A percentile compares a stretch with the other conserved stretches of the same genome.
Conservation (phyloP, 1,140 invertebrate genomes). For the Scaptomyza graminum region DNA sequence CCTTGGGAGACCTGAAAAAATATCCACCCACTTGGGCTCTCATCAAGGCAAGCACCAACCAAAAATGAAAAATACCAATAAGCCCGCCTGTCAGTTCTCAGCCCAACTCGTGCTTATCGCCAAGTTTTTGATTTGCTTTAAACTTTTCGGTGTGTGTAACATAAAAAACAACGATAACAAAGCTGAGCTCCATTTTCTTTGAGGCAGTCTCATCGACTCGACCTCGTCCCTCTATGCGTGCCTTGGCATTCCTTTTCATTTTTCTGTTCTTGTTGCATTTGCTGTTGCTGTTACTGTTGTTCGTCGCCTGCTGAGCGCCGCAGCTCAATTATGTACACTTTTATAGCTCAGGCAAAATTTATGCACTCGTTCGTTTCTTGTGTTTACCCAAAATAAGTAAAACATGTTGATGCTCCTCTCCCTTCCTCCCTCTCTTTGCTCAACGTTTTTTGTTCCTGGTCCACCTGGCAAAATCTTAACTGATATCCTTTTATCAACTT, state of each 20-base stretch:
- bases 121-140: conserved; percentile 81
- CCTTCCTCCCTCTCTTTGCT: no score
- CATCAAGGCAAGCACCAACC: conserved; percentile 7
- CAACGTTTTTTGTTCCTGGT: no score
- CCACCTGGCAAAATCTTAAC: conserved; percentile 1
- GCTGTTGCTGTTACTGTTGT: conserved; percentile 36
- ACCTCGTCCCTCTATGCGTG: conserved; percentile 30
- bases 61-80: conserved; percentile 71
- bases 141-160: conserved; percentile 61
- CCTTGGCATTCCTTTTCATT: conserved; percentile 47
- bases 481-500: conserved; percentile 3
- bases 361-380: conserved; percentile 71
- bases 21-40: conserved; percentile 1
- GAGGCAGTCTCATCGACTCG: conserved; percentile 54
- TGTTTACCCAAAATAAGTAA: conserved; percentile 58
- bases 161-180: conserved; percentile 37
- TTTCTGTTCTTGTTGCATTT: conserved; percentile 12
- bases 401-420: conserved; percentile 21
- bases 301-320: conserved; percentile 46
- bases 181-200: conserved; percentile 59
- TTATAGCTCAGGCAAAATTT: conserved; percentile 69
- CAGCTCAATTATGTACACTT: conserved; percentile 80
- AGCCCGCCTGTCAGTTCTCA: conserved; percentile 63
- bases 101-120: conserved; percentile 78
- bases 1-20: conserved; percentile 40